Evolutionary conservation across 2,113 vertebrate genomes (phyloP).

Genomic region (Epinephelus lanceolatus): DNA sequence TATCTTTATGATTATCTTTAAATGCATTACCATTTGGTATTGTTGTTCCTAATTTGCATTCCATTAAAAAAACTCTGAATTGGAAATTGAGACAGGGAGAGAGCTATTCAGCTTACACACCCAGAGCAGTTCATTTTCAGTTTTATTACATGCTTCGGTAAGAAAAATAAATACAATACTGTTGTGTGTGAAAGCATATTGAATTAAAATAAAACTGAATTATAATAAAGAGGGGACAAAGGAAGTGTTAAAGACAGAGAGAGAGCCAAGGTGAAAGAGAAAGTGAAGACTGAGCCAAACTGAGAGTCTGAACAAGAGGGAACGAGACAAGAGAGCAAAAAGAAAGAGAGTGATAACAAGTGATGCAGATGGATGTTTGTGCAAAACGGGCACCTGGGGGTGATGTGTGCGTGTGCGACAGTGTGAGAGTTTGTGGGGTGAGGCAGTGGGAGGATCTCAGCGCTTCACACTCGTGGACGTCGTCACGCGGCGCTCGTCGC

Average conservation of each 20-base stretch:
- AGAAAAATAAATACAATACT: background rate
- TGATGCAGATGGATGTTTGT: conserved; percentile 44
- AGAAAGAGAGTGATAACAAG: conserved; percentile 7
- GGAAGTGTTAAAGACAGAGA: background rate
- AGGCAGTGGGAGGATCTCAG: background rate
- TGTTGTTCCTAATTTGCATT: background rate
- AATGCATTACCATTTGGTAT: background rate
- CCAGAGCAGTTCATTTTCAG: background rate
- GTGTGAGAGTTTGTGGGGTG: background rate
- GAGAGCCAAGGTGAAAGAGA: background rate
- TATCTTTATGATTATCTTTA: background rate
- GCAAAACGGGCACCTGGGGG: background rate
- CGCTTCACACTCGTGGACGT: conserved; percentile 22
- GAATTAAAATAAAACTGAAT: background rate
- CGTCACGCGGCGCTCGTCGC: background rate
- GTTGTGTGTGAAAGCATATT: background rate
- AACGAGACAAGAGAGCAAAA: background rate
- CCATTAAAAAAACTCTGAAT: background rate
- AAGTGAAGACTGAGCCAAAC: background rate
- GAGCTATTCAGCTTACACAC: background rate
- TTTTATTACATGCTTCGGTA: background rate
- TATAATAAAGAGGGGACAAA: background rate
- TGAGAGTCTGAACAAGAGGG: background rate
- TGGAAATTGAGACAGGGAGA: background rate
- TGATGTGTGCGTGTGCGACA: background rate